A percentile compares a stretch with the other conserved stretches of the same genome.
phyloP scores from a whole-genome alignment of 2,797 vertebrate species.

The Enteromius viviparus region DNA sequence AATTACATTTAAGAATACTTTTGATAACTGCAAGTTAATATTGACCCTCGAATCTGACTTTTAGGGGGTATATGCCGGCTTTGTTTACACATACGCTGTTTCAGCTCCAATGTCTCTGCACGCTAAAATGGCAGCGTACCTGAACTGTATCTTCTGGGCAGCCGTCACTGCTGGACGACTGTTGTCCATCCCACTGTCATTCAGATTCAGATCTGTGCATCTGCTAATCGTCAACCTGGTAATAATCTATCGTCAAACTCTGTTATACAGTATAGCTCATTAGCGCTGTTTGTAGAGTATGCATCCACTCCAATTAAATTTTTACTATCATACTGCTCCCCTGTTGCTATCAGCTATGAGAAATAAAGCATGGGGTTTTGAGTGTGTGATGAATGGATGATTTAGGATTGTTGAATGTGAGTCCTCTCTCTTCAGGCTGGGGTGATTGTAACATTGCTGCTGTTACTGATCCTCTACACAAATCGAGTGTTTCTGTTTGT shows the following conservation, averaged over 20 bases:
- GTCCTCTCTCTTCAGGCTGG: slow-evolving; percentile 78
- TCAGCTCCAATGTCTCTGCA: slow-evolving; percentile 82
- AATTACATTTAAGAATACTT: background rate
- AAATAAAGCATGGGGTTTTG: background rate
- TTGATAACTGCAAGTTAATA: background rate
- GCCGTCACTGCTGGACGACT: slow-evolving; percentile 93
- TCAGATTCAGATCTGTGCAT: slow-evolving; percentile 83
- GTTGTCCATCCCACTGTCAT: slow-evolving; percentile 90
- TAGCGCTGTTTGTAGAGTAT: background rate
- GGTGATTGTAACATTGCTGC: slow-evolving; percentile 84
- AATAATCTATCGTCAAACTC: slow-evolving; percentile 45
- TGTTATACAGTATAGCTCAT: slow-evolving; percentile 20
- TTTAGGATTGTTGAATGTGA: background rate
- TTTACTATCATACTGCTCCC: slow-evolving; percentile 3
- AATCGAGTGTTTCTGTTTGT: slow-evolving; percentile 86
- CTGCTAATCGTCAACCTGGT: slow-evolving; percentile 94
- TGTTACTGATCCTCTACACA: slow-evolving; percentile 88
- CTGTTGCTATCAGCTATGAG: background rate
- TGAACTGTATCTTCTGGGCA: slow-evolving; percentile 95
- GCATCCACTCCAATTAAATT: background rate
- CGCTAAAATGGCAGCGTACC: slow-evolving; percentile 90
- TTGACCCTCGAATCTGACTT: slow-evolving; percentile 16
- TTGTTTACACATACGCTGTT: slow-evolving; percentile 93
- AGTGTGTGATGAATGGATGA: background rate
- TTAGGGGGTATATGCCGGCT: slow-evolving; percentile 93